Base-by-base conservation (phyloP, 2,888 invertebrate genomes). In the Pimpla rufipes region DNA sequence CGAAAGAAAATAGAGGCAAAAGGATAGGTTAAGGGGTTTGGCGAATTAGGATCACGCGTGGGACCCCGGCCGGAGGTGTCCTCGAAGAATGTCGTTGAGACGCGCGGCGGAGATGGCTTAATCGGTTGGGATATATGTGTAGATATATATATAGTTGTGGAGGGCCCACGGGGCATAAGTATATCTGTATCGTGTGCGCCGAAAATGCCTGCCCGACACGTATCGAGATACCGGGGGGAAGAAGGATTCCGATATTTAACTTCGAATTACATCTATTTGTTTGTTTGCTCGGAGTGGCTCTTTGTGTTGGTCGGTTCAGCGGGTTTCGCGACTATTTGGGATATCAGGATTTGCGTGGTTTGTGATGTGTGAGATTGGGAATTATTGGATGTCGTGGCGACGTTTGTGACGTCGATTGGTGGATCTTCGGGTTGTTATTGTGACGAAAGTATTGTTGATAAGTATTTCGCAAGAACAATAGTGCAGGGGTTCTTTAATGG, bases 71-170 rank as follows among this genome's bases (percentile, higher is more conserved):
- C 23, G 62, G 57, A 79, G 64, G 70, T 67, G 75, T 78, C 64
- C 76, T 75, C 76, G 79, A 83, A 83, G 77, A 83, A 83, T 83
- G 83, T 83, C 80, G 83, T 83, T 74, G 74, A 77, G 80, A 83
- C 80, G 80, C 83, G 83, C 79, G 73, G 80, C 79, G 57, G 74
- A 83, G 80, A 83, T 80, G 83, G 73, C 80, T 83, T 83, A 83
- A 83, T 83, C 83, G 80, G 74, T 79, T 74, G 50, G 50, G 79
- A 68, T 50, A 70, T 66, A 83, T 80, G 73, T 67, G 55, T 62
- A 37, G 37, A 37, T 80, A 77, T 67, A 62, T 62, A 62, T 62
- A 62, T 62, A 40, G 0, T 2, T 11, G 6, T 18, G 35, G 23
- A 23, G 11, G 55, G 0, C 37, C 11, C 10, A n/a, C n/a, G 35